phyloP scores from a whole-genome alignment of 1,140 invertebrate genomes.

The Cyclina sinensis region DNA sequence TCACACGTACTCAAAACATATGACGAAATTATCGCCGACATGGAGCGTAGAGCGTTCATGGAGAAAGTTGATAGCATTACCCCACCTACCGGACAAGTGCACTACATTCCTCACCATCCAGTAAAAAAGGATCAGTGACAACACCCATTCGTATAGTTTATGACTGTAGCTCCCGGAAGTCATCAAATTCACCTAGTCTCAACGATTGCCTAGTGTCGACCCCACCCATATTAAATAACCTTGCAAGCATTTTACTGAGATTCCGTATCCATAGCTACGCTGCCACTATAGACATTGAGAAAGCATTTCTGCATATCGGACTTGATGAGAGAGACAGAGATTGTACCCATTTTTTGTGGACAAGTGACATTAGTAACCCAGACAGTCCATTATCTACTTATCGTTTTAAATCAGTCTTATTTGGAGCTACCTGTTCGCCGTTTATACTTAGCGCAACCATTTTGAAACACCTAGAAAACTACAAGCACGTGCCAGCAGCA shows the following conservation, averaged over 20 bases:
- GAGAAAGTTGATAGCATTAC: constrained; percentile 19
- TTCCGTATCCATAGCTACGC: not conserved
- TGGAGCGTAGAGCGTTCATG: constrained; percentile 49
- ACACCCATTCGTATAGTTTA: constrained; percentile 33
- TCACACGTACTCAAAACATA: constrained; percentile 24
- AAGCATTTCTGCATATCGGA: no score
- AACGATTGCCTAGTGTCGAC: constrained; percentile 35
- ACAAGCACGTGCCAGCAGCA: not conserved
- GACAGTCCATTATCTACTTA: not conserved
- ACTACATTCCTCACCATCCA: constrained; percentile 20
- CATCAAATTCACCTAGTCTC: not conserved
- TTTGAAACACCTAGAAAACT: not conserved
- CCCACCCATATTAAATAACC: constrained; percentile 7
- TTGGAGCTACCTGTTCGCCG: constrained; percentile 1
- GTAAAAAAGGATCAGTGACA: constrained; percentile 33
- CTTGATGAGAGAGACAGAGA: no score
- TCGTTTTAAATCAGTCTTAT: not conserved
- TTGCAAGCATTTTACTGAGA: not conserved
- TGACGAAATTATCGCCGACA: constrained; percentile 52
- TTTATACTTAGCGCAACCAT: not conserved
- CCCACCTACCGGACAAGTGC: not conserved
- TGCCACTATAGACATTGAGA: not conserved
- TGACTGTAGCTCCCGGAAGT: constrained; percentile 27
- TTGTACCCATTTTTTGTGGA: not conserved
- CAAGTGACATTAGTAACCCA: not conserved